Evolutionary conservation across 2,113 vertebrate species (phyloP), one percentile per base, ranked within the genome.

Genomic region (Gulo gulo): DNA sequence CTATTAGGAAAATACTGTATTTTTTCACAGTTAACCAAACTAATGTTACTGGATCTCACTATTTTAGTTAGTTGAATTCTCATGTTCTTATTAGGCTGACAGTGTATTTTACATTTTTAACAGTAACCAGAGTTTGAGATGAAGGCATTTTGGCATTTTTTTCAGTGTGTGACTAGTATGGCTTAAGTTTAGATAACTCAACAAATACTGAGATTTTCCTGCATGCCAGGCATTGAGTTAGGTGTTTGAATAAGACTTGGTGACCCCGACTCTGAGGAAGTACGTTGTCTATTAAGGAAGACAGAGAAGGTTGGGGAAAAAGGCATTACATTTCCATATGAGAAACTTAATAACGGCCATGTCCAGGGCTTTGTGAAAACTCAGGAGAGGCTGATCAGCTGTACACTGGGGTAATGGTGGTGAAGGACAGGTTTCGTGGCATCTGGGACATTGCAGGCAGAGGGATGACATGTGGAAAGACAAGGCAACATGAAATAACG

Each of bases 1-100:
- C 45, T 91, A 86, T 83, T 93, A 73, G 63, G 91, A 71, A 97
- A 92, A 71, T 31, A 47, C 7, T 88, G 0, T 42, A 47, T 71
- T 95, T 97, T 97, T 36, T 86, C 80, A 71, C 0, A 57, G 65
- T 61, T 94, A 39, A 89, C 52, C 45, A 94, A 82, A 71, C 76
- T 52, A 67, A 78, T 86, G 23, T 95, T 82, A 50, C 11, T 65
- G 93, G 74, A 42, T 42, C 20, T 26, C 59, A 61, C 61, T 73
- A 42, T 69, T 83, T 90, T 61, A 80, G n/a, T 85, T 86, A 93
- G 45, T 47, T 82, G 31, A 85, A 87, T 26, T 78, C 36, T 83
- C 16, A 1, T 29, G 1, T 61, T 94, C 26, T 87, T 79, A 21
- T 47, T 63, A 34, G 52, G 6, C 29, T 16, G 10, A 42, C 47